Evolutionary conservation across 1,140 invertebrate genomes (phyloP).

Genomic region (Chelonus insularis): DNA sequence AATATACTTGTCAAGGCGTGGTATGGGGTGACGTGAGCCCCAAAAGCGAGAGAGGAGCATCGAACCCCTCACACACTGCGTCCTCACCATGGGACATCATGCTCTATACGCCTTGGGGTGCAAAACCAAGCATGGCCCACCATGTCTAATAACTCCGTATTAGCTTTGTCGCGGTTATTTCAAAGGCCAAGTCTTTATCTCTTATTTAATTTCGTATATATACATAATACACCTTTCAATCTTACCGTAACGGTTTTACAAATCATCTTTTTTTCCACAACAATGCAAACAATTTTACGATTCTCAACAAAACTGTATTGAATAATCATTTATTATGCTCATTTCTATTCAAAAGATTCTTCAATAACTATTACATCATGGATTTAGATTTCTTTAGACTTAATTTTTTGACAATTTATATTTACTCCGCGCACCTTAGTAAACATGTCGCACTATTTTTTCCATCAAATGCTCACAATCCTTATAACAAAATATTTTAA

Average conservation of each 20-base stretch:
- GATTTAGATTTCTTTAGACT: no score
- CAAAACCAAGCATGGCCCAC: slow-evolving; percentile 44
- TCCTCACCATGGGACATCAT: slow-evolving; percentile 44
- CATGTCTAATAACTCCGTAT: slow-evolving; percentile 52
- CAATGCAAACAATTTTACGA: no score
- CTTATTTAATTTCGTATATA: slow-evolving; percentile 24
- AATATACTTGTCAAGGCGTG: slow-evolving; percentile 53
- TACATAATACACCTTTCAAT: background rate
- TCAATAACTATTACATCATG: no score
- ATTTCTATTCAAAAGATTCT: no score
- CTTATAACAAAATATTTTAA: no score
- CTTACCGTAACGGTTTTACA: background rate
- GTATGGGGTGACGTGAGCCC: slow-evolving; percentile 29
- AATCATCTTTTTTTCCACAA: no score
- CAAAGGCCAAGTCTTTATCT: slow-evolving; percentile 44
- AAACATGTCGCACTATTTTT: no score
- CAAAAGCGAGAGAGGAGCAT: slow-evolving; percentile 11
- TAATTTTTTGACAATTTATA: no score
- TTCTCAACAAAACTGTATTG: no score
- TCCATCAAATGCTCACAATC: no score
- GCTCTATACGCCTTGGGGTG: slow-evolving; percentile 42
- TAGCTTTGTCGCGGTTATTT: slow-evolving; percentile 49
- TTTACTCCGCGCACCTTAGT: no score
- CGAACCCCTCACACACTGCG: slow-evolving; percentile 39
- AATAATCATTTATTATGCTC: no score